Evolutionary conservation across 2,113 vertebrate species (phyloP).

Genomic region (Varanus salvator): DNA sequence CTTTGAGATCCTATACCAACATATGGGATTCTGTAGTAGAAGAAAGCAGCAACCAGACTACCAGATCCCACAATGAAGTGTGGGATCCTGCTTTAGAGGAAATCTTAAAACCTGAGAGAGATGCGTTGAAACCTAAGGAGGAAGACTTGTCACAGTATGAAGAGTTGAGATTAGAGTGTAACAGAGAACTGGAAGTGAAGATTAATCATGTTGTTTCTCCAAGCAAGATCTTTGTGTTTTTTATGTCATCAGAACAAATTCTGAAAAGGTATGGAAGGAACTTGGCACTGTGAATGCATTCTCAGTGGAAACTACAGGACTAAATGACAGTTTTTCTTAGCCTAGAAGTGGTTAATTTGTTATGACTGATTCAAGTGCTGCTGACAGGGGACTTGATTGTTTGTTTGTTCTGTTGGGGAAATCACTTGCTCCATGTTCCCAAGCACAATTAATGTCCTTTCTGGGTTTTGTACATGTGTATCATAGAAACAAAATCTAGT

Average conservation of each 20-base stretch:
- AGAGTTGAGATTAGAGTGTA: constrained; percentile 60
- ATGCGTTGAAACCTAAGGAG: constrained; percentile 33
- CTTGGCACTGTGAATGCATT: neutral
- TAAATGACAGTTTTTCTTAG: neutral
- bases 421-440: too few species aligned
- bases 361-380: neutral
- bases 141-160: constrained; percentile 40
- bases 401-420: neutral
- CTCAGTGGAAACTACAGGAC: neutral
- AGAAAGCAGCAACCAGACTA: constrained; percentile 60
- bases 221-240: constrained; percentile 87
- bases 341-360: neutral
- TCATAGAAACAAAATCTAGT: too few species aligned
- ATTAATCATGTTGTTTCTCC: constrained; percentile 88
- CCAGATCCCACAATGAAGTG: constrained; percentile 64
- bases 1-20: constrained; percentile 61
- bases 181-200: constrained; percentile 76
- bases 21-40: constrained; percentile 76
- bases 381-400: neutral
- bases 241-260: constrained; percentile 75
- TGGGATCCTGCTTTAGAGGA: constrained; percentile 77
- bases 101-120: constrained; percentile 55
- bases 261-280: constrained; percentile 83
- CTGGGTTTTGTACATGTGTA: too few species aligned
- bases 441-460: neutral